Conservation (phyloP, 2,797 vertebrate species). For the Esox masquinongy region DNA sequence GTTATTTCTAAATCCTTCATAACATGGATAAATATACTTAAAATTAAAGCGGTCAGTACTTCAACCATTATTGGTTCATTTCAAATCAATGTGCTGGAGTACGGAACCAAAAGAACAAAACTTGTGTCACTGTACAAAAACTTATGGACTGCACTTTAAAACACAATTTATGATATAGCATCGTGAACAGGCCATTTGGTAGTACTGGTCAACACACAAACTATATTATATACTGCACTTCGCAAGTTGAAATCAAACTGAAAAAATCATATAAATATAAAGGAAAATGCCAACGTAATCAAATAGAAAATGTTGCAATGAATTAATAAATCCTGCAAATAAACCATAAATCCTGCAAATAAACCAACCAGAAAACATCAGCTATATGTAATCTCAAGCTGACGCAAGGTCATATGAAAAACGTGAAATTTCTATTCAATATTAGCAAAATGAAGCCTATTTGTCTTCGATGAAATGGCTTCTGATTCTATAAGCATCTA, state of each 20-base stretch:
- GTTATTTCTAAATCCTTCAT: too few species aligned
- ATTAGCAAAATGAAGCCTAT: background rate
- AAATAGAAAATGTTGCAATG: background rate
- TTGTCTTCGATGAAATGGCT: background rate
- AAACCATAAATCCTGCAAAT: too few species aligned
- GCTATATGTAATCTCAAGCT: background rate
- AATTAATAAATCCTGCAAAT: too few species aligned
- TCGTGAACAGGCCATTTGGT: background rate
- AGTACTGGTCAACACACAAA: background rate
- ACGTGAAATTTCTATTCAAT: background rate
- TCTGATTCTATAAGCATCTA: background rate
- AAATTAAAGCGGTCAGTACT: too few species aligned
- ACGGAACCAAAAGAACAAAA: background rate
- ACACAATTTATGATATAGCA: background rate
- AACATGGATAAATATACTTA: too few species aligned
- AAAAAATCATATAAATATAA: background rate
- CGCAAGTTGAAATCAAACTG: background rate
- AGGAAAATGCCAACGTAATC: background rate
- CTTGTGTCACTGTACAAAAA: too few species aligned
- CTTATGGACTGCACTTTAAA: too few species aligned
- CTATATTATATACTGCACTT: background rate
- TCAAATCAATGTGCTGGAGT: background rate
- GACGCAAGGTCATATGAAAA: background rate
- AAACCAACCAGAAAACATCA: background rate
- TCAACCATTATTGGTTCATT: too few species aligned